A percentile compares a stretch with the other conserved stretches of the same genome.
Conservation (phyloP, 1,140 invertebrate genomes). For the Drosophila arawakana region DNA sequence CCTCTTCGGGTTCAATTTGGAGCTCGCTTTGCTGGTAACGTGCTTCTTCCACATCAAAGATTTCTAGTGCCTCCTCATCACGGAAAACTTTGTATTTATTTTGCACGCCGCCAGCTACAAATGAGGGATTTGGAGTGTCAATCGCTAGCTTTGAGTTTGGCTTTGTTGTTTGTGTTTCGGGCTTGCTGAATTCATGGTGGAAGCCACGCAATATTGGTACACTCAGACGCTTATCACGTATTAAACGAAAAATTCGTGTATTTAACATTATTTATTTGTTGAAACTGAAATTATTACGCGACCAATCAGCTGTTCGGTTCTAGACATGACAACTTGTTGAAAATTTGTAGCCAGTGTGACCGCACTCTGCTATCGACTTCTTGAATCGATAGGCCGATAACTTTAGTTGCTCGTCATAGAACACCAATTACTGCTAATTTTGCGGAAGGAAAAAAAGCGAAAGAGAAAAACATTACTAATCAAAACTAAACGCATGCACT, state of each 20-base stretch:
- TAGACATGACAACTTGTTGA: slow-evolving; percentile 13
- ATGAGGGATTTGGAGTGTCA: slow-evolving; percentile 5
- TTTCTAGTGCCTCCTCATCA: slow-evolving; percentile 87
- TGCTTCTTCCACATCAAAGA: slow-evolving; percentile 89
- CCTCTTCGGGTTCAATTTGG: slow-evolving; percentile 55
- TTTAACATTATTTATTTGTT: slow-evolving; percentile 55
- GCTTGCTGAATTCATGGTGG: slow-evolving; percentile 76
- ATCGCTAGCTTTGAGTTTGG: not conserved
- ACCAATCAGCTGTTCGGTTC: slow-evolving; percentile 31
- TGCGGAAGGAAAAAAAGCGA: slow-evolving; percentile 46
- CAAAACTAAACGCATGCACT: slow-evolving; percentile 40
- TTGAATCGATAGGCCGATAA: slow-evolving; percentile 27
- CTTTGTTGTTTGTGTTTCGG: slow-evolving; percentile 27
- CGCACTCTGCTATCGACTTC: not conserved
- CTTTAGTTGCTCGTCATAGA: slow-evolving; percentile 35
- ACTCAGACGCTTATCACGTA: slow-evolving; percentile 62
- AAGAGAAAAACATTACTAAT: slow-evolving; percentile 45
- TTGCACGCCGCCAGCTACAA: slow-evolving; percentile 57
- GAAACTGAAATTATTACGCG: slow-evolving; percentile 34
- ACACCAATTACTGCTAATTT: slow-evolving; percentile 56
- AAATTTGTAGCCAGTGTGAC: slow-evolving; percentile 8
- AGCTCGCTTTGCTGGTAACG: slow-evolving; percentile 74
- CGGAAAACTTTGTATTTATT: slow-evolving; percentile 82
- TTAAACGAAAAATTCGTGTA: slow-evolving; percentile 62
- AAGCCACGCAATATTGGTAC: slow-evolving; percentile 70